Percentiles rank a stretch among this genome's conserved stretches.
These are phyloP conservation scores for Rugalucina vietnamica DNA, from an alignment of 2,888 invertebrate genomes.

Conservation along the genomic window DNA sequence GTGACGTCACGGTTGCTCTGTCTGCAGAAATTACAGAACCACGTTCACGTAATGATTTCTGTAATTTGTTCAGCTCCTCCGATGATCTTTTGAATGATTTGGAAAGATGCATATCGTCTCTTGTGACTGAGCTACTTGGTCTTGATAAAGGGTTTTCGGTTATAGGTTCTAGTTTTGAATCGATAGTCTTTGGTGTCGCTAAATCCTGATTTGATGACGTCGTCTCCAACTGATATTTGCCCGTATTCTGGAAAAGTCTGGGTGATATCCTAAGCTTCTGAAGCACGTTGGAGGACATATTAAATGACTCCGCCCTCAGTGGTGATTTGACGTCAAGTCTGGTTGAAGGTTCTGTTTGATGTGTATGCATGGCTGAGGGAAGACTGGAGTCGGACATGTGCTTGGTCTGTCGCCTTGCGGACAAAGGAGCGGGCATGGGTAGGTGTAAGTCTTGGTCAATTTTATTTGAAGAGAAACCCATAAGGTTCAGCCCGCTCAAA, in stretches of 20 bases:
- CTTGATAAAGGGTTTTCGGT: conserved; percentile 57
- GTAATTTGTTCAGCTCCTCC: background rate
- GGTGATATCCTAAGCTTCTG: background rate
- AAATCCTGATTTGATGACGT: background rate
- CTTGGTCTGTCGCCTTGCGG: background rate
- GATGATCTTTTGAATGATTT: background rate
- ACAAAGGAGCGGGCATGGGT: background rate
- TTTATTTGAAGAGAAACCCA: background rate
- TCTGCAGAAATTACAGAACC: conserved; percentile 13
- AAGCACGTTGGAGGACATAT: background rate
- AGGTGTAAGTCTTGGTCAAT: background rate
- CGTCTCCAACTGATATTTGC: conserved; percentile 48
- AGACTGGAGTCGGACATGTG: background rate
- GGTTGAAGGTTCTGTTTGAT: background rate
- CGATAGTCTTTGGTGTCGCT: conserved; percentile 10
- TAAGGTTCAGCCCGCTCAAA: background rate
- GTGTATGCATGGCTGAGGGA: background rate
- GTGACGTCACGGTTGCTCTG: conserved; percentile 9
- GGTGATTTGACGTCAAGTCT: background rate
- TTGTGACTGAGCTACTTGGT: background rate
- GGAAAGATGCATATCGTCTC: background rate
- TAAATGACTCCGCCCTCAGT: background rate
- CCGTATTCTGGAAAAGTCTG: conserved; percentile 49
- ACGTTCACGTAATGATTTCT: background rate
- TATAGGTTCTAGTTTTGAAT: conserved; percentile 41